These are phyloP conservation scores for Mesorhabditis spiculigera DNA, from an alignment of 2,888 invertebrate genomes.

Conservation along the genomic window DNA sequence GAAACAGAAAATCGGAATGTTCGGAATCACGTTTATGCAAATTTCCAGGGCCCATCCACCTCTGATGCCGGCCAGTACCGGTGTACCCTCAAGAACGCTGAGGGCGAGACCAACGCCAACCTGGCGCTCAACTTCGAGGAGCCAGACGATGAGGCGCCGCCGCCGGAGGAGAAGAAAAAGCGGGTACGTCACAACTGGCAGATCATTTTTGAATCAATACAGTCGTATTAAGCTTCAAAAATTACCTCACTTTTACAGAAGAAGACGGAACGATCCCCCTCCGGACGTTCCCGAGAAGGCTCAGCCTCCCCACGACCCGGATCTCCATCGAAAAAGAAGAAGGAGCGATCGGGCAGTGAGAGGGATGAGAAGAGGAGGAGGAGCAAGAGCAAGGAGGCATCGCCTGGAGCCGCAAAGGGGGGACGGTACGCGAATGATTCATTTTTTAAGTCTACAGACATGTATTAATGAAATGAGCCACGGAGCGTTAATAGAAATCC, in stretches of 20 bases:
- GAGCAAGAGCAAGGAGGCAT: slow-evolving; percentile 51
- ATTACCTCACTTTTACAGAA: not conserved
- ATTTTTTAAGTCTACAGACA: too few species aligned
- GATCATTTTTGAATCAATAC: not conserved
- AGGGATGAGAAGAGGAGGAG: slow-evolving; percentile 26
- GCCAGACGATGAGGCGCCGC: slow-evolving; percentile 38
- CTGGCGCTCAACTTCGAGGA: slow-evolving; percentile 88
- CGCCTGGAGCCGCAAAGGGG: slow-evolving; percentile 27
- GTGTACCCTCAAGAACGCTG: slow-evolving; percentile 90
- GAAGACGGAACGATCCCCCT: slow-evolving; percentile 30
- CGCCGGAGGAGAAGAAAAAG: slow-evolving; percentile 8
- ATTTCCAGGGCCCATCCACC: slow-evolving; percentile 78
- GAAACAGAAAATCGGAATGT: not conserved
- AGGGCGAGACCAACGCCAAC: slow-evolving; percentile 94
- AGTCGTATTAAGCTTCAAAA: not conserved
- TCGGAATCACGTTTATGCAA: not conserved
- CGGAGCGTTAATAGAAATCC: too few species aligned
- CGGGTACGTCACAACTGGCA: not conserved
- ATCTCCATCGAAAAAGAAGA: slow-evolving; percentile 34
- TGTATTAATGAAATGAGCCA: too few species aligned
- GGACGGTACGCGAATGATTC: too few species aligned
- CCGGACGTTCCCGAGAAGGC: slow-evolving; percentile 22
- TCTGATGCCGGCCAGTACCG: slow-evolving; percentile 96
- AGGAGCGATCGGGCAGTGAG: slow-evolving; percentile 9
- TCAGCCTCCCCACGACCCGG: slow-evolving; percentile 36